These are phyloP conservation scores for Dynastes tityus DNA, from an alignment of 2,888 invertebrate genomes.

Conservation along the genomic window DNA sequence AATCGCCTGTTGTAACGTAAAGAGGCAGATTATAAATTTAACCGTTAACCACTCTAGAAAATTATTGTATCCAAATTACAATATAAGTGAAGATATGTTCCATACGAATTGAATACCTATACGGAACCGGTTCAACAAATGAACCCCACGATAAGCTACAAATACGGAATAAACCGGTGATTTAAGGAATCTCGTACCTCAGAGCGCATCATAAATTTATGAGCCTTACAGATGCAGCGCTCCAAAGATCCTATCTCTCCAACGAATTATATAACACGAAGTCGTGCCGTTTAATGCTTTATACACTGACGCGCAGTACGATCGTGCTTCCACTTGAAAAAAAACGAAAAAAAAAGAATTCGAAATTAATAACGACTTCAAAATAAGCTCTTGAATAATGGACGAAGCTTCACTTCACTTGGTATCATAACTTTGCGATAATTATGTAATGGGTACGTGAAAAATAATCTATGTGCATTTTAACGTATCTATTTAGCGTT, in stretches of 20 bases:
- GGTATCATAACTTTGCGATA: background rate
- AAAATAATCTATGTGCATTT: background rate
- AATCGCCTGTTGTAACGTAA: too few species aligned
- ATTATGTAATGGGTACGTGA: background rate
- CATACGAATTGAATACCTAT: background rate
- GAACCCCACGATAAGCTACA: background rate
- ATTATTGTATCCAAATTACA: slow-evolving; percentile 7
- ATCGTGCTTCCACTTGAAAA: background rate
- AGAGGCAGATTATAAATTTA: background rate
- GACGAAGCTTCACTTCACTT: background rate
- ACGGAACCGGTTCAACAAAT: slow-evolving; percentile 10
- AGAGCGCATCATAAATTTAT: background rate
- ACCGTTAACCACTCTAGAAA: background rate
- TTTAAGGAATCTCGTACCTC: slow-evolving; percentile 16
- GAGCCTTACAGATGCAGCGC: background rate
- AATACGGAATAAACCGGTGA: slow-evolving; percentile 15
- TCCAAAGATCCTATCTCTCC: slow-evolving; percentile 5
- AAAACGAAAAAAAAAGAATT: background rate
- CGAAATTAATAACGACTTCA: background rate
- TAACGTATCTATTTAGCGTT: background rate
- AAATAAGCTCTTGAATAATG: slow-evolving; percentile 8
- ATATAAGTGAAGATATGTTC: background rate
- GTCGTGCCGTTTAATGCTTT: slow-evolving; percentile 22
- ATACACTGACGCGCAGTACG: background rate
- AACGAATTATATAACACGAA: slow-evolving; percentile 25